phyloP scores from a whole-genome alignment of 2,888 invertebrate genomes.

The Caenorhabditis plicata region DNA sequence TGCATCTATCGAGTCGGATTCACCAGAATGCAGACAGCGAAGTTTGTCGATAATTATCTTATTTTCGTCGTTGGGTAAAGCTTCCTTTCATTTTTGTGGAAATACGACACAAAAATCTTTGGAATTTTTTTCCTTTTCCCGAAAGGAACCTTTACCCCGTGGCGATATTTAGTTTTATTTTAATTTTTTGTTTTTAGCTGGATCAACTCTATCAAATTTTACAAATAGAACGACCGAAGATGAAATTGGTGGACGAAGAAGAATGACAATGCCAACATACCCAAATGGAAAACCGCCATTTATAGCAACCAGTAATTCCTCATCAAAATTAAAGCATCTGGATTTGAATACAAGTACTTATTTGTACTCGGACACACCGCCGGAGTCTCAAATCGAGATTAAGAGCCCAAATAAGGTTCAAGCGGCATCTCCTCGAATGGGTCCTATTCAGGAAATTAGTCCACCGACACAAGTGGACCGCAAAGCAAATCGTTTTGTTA shows the following conservation, averaged over 20 bases:
- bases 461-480: slow-evolving; percentile 11
- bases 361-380: slow-evolving; percentile 22
- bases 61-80: too few species aligned
- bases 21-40: slow-evolving; percentile 3
- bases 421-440: slow-evolving; percentile 8
- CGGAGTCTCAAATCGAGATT: slow-evolving; percentile 1
- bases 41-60: not conserved
- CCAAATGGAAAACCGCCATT: slow-evolving; percentile 8
- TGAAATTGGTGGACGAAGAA: slow-evolving; percentile 3
- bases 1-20: slow-evolving; percentile 4
- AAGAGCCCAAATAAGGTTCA: slow-evolving; percentile 13
- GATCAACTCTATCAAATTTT: slow-evolving; percentile 10
- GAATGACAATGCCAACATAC: slow-evolving; percentile 12
- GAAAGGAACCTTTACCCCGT: too few species aligned
- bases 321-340: slow-evolving; percentile 14
- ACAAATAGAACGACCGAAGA: slow-evolving; percentile 13
- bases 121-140: too few species aligned
- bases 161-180: too few species aligned
- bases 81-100: too few species aligned
- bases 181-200: not conserved
- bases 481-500: slow-evolving; percentile 1
- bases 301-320: slow-evolving; percentile 13
- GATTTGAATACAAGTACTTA: slow-evolving; percentile 4
- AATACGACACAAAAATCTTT: too few species aligned
- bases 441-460: slow-evolving; percentile 10